Conservation (phyloP, 2,797 vertebrate species). For the Pangasius krempfi region DNA sequence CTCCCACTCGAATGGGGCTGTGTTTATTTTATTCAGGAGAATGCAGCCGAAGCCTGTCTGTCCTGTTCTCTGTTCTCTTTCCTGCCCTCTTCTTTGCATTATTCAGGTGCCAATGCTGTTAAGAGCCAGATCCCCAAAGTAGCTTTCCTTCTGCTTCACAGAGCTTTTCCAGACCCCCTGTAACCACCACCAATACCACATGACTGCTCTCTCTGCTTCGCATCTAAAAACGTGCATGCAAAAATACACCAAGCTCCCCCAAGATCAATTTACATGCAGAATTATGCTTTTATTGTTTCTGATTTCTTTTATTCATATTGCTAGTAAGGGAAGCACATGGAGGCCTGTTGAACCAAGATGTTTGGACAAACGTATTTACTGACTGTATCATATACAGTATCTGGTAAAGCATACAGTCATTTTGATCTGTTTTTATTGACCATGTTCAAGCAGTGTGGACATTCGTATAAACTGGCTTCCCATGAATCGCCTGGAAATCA, state of each 20-base stretch:
- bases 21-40: slow-evolving; percentile 71
- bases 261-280: slow-evolving; percentile 32
- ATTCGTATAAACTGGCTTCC: background rate
- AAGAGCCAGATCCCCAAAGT: slow-evolving; percentile 46
- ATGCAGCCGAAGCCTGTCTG: slow-evolving; percentile 58
- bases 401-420: background rate
- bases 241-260: slow-evolving; percentile 15
- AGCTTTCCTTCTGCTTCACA: slow-evolving; percentile 46
- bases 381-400: background rate
- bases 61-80: slow-evolving; percentile 21
- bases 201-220: background rate
- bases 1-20: slow-evolving; percentile 32
- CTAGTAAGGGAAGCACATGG: background rate
- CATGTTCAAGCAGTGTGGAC: background rate
- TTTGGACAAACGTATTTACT: slow-evolving; percentile 1
- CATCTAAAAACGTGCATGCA: slow-evolving; percentile 2
- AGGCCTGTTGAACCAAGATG: background rate
- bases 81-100: slow-evolving; percentile 47
- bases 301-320: slow-evolving; percentile 34
- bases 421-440: background rate
- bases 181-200: background rate
- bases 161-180: slow-evolving; percentile 11
- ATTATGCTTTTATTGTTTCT: slow-evolving; percentile 18
- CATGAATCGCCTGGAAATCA: slow-evolving; percentile 16
- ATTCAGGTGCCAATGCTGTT: slow-evolving; percentile 51